phyloP scores from a whole-genome alignment of 2,113 vertebrate genomes.

The Ovibos moschatus region DNA sequence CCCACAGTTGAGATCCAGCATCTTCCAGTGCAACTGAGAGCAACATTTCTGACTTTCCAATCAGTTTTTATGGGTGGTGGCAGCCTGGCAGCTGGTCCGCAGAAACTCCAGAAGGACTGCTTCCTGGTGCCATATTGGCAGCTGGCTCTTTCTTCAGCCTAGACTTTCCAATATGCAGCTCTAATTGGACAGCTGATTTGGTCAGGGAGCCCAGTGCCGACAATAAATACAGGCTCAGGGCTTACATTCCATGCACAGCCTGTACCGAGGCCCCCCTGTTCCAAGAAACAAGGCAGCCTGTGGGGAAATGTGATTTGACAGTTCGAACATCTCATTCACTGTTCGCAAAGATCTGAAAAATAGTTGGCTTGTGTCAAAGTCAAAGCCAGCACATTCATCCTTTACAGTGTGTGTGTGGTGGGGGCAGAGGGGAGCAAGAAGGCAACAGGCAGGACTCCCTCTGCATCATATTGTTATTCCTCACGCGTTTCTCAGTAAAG shows the following conservation, averaged over 20 bases:
- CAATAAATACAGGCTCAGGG: not conserved
- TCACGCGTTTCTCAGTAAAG: not conserved
- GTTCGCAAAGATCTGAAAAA: not conserved
- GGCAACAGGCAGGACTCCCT: not conserved
- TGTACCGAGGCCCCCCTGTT: fast-evolving
- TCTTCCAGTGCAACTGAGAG: not conserved
- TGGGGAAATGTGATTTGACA: not conserved
- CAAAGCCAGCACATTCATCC: not conserved
- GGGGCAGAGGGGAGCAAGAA: not conserved
- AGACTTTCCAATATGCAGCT: not conserved
- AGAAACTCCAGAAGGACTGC: not conserved
- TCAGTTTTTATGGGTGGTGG: not conserved
- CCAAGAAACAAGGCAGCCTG: not conserved
- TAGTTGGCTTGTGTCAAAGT: not conserved
- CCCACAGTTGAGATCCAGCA: not conserved
- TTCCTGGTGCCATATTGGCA: not conserved
- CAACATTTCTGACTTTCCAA: not conserved
- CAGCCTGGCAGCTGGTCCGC: not conserved
- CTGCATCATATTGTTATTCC: fast-evolving
- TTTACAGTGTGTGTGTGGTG: fast-evolving
- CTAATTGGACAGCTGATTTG: not conserved
- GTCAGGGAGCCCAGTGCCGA: not conserved
- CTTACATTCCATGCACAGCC: not conserved
- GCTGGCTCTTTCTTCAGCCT: not conserved
- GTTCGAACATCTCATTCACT: too few species aligned